A percentile compares a stretch with the other conserved stretches of the same genome.
phyloP scores from a whole-genome alignment of 2,797 vertebrate species.

The Serranus cabrilla region DNA sequence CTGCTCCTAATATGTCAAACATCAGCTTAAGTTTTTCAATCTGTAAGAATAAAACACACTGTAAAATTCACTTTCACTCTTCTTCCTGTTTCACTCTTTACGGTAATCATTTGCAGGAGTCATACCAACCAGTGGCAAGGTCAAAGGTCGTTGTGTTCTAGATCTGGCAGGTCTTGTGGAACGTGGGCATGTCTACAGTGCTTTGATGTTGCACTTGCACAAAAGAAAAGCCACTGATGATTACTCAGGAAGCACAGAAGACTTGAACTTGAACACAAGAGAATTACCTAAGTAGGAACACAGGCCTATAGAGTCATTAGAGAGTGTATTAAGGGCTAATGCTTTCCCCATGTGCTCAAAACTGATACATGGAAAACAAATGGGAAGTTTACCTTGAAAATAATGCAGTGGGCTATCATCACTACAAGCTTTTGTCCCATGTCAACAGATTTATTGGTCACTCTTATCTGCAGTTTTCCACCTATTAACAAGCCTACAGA shows the following conservation, averaged over 20 bases:
- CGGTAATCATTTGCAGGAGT: conserved; percentile 12
- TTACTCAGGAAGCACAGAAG: conserved; percentile 78
- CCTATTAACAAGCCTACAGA: conserved; percentile 29
- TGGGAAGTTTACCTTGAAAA: conserved; percentile 64
- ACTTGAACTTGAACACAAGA: conserved; percentile 70
- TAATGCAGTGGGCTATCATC: conserved; percentile 53
- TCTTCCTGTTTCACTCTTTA: conserved; percentile 12
- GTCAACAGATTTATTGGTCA: conserved; percentile 53
- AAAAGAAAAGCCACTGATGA: conserved; percentile 72
- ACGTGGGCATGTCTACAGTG: conserved; percentile 18
- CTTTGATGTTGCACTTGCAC: conserved; percentile 75
- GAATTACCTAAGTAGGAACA: conserved; percentile 77
- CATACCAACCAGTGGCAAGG: conserved; percentile 12
- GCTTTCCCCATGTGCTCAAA: conserved; percentile 77
- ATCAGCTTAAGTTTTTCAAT: background rate
- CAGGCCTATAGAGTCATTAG: conserved; percentile 79
- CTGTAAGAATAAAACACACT: background rate
- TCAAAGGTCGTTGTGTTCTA: conserved; percentile 43
- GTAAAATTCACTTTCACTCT: background rate
- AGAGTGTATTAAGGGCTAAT: conserved; percentile 80
- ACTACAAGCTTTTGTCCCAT: conserved; percentile 17
- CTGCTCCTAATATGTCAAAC: too few relatives aligned
- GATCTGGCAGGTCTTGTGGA: conserved; percentile 32
- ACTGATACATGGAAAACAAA: conserved; percentile 72
- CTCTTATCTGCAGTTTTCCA: conserved; percentile 35